Base-by-base conservation (phyloP, 2,113 vertebrate species). In the Psittacula cyanocephala region DNA sequence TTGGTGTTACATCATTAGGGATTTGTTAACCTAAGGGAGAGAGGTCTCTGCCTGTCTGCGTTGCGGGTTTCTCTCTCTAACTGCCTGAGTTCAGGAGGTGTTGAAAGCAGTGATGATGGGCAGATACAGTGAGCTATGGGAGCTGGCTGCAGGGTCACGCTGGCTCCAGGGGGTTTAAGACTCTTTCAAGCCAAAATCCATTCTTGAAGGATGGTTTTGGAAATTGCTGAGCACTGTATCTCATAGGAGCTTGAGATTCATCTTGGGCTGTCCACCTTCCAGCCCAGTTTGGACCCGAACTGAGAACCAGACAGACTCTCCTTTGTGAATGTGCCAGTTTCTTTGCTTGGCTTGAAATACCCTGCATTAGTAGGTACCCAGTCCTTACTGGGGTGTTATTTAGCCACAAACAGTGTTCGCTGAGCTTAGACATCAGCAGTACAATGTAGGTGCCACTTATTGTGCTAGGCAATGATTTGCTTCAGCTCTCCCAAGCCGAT, bases 371-470 rank as follows among this genome's bases (percentile, higher is more conserved):
- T 39, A 16, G 62, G 20, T 11, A 55, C 27, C 18, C 5, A 0
- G 0, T 44, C 14, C 71, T 53, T 39, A 8, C 6, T 19, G 25
- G 57, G 39, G 18, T 78, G 9, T 24, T 18, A 50, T 31, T 86
- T n/a, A 64, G 28, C 23, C 12, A 10, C 15, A 18, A 17, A 3
- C 1, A 4, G 31, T 13, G 8, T 57, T 78, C 1, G 1, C 14
- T 63, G 33, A 62, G 33, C 35, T 65, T 29, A 41, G 39, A 15
- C 7, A 17, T 25, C 53, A 76, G 43, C 47, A 62, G 29, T 33
- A 7, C 6, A 3, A 3, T 10, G 29, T n/a, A 24, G 81, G 49
- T 80, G 19, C 57, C 55, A 5, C 33, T 1, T 7, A 3, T 9
- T 35, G 2, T 52, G 46, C 23, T 46, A 47, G 43, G 2, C 47